These are phyloP conservation scores for Lepisosteus osseus DNA, from an alignment of 2,113 vertebrate genomes.

Conservation along the genomic window DNA sequence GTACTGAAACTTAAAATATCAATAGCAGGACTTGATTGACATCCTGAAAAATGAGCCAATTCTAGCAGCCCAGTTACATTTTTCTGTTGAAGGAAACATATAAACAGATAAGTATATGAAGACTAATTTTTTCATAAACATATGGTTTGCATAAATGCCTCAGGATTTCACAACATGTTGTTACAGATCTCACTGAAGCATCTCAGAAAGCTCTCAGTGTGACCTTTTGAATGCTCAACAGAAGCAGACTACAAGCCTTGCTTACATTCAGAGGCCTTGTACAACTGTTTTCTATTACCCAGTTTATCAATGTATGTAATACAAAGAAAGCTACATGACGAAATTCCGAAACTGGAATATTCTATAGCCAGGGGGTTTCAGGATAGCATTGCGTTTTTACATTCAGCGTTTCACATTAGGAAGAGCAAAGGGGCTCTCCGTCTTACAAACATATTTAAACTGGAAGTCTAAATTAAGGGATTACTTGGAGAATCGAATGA, in stretches of 20 bases:
- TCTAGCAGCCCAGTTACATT: slow-evolving; percentile 1
- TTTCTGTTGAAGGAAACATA: slow-evolving; percentile 14
- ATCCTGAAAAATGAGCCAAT: slow-evolving; percentile 7
- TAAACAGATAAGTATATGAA: slow-evolving; percentile 16
- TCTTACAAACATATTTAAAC: no score
- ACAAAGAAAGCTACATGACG: background rate
- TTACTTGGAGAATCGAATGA: no score
- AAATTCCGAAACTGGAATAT: background rate
- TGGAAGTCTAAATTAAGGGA: no score
- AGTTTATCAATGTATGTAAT: background rate
- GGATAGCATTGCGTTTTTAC: no score
- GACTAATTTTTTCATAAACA: slow-evolving; percentile 13
- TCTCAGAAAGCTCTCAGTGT: slow-evolving; percentile 3
- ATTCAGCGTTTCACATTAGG: no score
- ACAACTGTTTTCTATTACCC: background rate
- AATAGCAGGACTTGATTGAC: slow-evolving; percentile 2
- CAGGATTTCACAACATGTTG: slow-evolving; percentile 12
- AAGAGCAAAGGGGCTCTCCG: no score
- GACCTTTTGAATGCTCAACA: slow-evolving; percentile 15
- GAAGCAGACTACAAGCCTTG: background rate
- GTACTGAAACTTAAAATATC: background rate
- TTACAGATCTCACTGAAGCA: slow-evolving; percentile 15
- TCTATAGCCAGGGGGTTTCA: background rate
- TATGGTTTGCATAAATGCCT: slow-evolving; percentile 22
- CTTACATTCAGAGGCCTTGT: background rate